Conservation (phyloP, 2,888 invertebrate species). For the Tetheella fluctuosa region DNA sequence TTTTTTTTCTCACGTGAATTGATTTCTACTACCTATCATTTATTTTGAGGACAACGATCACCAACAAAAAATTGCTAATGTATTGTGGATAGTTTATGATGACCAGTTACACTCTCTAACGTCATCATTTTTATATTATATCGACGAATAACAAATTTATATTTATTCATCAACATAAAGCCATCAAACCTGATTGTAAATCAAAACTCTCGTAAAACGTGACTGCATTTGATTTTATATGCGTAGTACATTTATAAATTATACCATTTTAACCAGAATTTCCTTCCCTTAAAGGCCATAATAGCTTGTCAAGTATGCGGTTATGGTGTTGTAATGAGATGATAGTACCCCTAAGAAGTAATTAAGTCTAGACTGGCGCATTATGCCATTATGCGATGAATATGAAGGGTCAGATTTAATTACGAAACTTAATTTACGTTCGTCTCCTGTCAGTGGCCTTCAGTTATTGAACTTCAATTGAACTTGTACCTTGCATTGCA, state of each 20-base stretch:
- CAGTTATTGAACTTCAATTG: neutral
- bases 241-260: neutral
- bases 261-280: neutral
- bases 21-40: neutral
- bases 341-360: conserved; percentile 27
- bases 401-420: conserved; percentile 44
- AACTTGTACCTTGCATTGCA: neutral
- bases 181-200: neutral
- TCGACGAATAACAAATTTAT: neutral
- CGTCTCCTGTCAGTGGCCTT: conserved; percentile 11
- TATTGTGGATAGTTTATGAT: neutral
- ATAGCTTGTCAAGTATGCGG: conserved; percentile 6
- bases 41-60: neutral
- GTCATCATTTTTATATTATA: neutral
- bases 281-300: neutral
- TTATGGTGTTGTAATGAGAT: conserved; percentile 20
- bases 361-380: conserved; percentile 35
- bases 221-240: conserved; percentile 8
- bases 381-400: conserved; percentile 20
- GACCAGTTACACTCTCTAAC: neutral
- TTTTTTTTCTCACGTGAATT: no score
- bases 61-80: neutral
- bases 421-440: conserved; percentile 42
- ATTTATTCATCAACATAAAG: conserved; percentile 4
- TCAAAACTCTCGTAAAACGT: conserved; percentile 8